Percentiles rank a stretch among this genome's conserved stretches.
phyloP scores from a whole-genome alignment of 2,113 vertebrate genomes.

The Tylochromis polylepis region DNA sequence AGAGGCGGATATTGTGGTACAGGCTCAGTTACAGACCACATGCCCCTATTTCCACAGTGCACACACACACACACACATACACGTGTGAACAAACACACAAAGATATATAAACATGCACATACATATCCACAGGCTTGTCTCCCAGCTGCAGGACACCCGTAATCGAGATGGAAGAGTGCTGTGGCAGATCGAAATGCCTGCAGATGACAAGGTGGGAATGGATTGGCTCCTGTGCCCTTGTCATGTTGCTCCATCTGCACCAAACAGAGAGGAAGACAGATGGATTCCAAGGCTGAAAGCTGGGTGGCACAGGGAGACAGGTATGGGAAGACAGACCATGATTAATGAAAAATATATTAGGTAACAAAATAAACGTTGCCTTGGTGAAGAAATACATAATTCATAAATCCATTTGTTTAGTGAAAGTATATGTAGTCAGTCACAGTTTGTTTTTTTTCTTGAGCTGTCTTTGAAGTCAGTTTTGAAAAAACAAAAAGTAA shows the following conservation, averaged over 20 bases:
- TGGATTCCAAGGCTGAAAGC: slow-evolving; percentile 35
- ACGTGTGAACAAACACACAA: background rate
- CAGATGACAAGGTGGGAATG: slow-evolving; percentile 70
- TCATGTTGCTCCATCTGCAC: slow-evolving; percentile 62
- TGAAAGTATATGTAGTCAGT: background rate
- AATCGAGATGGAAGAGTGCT: slow-evolving; percentile 77
- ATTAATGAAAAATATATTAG: background rate
- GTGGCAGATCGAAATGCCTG: slow-evolving; percentile 65
- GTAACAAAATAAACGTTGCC: background rate
- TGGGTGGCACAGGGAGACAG: slow-evolving; percentile 20
- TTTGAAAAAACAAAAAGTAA: background rate
- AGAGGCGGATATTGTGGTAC: slow-evolving; percentile 40
- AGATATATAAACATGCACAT: background rate
- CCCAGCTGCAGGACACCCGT: slow-evolving; percentile 67
- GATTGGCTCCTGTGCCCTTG: slow-evolving; percentile 68
- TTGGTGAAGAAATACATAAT: background rate
- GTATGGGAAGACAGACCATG: background rate
- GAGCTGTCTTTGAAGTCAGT: background rate
- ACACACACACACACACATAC: background rate
- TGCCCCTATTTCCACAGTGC: background rate
- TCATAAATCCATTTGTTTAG: background rate
- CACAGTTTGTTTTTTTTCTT: background rate
- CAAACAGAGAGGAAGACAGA: slow-evolving; percentile 52
- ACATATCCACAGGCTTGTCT: slow-evolving; percentile 42
- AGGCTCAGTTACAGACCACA: slow-evolving; percentile 71